Evolutionary conservation across 2,888 invertebrate species (phyloP), one percentile per base, ranked within the genome.

Genomic region (Barypeithes pellucidus): DNA sequence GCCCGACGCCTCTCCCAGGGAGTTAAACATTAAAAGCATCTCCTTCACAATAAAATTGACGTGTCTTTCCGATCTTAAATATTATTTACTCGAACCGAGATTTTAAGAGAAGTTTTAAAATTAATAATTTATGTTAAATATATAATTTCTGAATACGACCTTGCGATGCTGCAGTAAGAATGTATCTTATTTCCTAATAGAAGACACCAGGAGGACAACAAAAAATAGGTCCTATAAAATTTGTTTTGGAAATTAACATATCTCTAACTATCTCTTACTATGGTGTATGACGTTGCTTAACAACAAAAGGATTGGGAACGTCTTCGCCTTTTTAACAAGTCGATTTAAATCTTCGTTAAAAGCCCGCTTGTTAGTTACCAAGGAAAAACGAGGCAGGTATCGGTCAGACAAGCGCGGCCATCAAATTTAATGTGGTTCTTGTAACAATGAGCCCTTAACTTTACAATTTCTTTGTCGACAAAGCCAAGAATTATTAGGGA

Each of bases 311-410:
- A 20, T 36, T 47, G 20, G 9, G 20, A 20, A 3, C 41, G 20
- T 41, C 41, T 41, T 60, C 20, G 14, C 20, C 63, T 63, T 36
- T 62, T 36, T 62, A 63, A 63, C 63, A 63, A 47, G 63, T 52
- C 50, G 52, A 65, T 65, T 65, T 50, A 33, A 65, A 50, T 65
- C 65, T 29, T 39, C 50, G 9, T 61, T 45, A 43, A 61, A 29
- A 29, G 67, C 67, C 20, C 45, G 67, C 67, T 67, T 59, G 67
- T 67, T 67, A 67, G 57, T 45, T 4, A 60, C 16, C 47, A 67
- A 20, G 18, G 5, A 67, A 60, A 67, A 36, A 45, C 29, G n/a
- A 59, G 47, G 45, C 67, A 67, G 67, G 67, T 59, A 67, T 67
- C 67, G 60, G 59, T 60, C 60, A 59, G 67, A 67, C 59, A 45